These are phyloP conservation scores for Boleophthalmus pectinirostris DNA, from an alignment of 2,113 vertebrate species.

Conservation along the genomic window DNA sequence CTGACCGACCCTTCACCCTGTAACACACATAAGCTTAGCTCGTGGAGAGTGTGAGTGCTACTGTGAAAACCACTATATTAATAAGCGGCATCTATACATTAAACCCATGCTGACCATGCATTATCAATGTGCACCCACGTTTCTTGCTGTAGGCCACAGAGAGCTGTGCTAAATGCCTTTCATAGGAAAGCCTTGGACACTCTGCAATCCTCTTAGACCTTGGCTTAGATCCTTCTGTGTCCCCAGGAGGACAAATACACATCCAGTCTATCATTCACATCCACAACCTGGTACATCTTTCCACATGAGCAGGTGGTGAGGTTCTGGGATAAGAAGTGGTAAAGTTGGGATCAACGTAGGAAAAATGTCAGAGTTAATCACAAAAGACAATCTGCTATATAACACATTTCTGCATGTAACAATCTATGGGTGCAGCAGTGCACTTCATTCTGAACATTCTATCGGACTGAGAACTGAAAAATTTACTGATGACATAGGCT, in stretches of 20 bases:
- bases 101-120: background rate
- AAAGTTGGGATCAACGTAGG: background rate
- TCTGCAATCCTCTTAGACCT: conserved; percentile 76
- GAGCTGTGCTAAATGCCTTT: conserved; percentile 69
- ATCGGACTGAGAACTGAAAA: background rate
- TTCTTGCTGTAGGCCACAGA: conserved; percentile 55
- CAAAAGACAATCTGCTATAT: background rate
- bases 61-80: background rate
- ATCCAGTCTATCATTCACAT: conserved; percentile 46
- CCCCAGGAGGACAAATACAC: conserved; percentile 54
- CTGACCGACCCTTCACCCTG: conserved; percentile 42
- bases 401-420: background rate
- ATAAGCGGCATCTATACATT: background rate
- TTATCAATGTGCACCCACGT: background rate
- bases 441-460: background rate
- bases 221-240: conserved; percentile 65
- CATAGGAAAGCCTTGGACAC: conserved; percentile 69
- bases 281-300: conserved; percentile 6
- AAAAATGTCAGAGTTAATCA: background rate
- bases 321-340: conserved; percentile 9
- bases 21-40: conserved; percentile 1
- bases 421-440: background rate
- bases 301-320: conserved; percentile 13
- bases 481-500: background rate
- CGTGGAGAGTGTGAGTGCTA: background rate